phyloP scores from a whole-genome alignment of 2,797 vertebrate genomes.

The Galago senegalensis region DNA sequence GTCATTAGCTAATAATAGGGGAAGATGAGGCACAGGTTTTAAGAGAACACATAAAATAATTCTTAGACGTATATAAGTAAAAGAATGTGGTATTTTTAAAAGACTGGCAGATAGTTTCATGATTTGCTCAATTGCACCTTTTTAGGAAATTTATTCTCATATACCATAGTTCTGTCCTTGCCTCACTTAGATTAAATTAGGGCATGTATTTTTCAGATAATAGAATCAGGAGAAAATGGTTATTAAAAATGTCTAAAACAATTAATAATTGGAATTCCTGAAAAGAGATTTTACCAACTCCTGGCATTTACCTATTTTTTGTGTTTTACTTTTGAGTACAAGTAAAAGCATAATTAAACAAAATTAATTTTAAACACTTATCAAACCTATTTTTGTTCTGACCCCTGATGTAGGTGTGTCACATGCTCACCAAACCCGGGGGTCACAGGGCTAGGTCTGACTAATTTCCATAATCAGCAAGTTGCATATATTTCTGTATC shows the following conservation, averaged over 20 bases:
- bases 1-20: conserved; percentile 54
- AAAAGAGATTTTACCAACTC: conserved; percentile 53
- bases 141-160: conserved; percentile 72
- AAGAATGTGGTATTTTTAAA: conserved; percentile 44
- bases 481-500: not conserved
- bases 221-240: conserved; percentile 76
- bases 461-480: not conserved
- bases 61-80: conserved; percentile 46
- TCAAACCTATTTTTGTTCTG: conserved; percentile 52
- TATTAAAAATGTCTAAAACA: conserved; percentile 81
- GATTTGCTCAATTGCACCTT: conserved; percentile 61
- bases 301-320: conserved; percentile 73
- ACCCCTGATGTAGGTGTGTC: not conserved
- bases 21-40: not conserved
- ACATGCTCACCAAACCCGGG: not conserved
- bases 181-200: conserved; percentile 76
- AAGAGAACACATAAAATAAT: conserved; percentile 65
- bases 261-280: conserved; percentile 79
- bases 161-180: not conserved
- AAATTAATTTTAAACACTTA: conserved; percentile 20
- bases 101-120: conserved; percentile 37
- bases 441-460: not conserved
- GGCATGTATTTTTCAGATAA: conserved; percentile 74
- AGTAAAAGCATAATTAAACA: conserved; percentile 77
- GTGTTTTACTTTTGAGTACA: conserved; percentile 42